Percentiles rank a stretch among this genome's conserved stretches.
These are phyloP conservation scores for Phrynocephalus guinanensis DNA, from an alignment of 2,797 vertebrate genomes.

Conservation along the genomic window DNA sequence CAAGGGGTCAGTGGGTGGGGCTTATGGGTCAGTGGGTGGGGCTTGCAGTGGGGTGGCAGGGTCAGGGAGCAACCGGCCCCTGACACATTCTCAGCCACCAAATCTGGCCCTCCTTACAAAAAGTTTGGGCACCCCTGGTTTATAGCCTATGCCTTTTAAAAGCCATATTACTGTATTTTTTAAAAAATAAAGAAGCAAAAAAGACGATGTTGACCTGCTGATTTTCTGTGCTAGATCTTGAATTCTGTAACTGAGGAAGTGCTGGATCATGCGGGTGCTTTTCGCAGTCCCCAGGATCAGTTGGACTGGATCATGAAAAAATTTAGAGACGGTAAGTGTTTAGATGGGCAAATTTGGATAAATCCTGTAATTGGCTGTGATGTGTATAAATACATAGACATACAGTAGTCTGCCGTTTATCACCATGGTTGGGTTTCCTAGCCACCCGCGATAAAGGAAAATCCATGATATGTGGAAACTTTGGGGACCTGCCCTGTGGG, in stretches of 20 bases:
- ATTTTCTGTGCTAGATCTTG: conserved; percentile 84
- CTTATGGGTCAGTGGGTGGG: too few relatives aligned
- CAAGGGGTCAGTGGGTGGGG: too few relatives aligned
- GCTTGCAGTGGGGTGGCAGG: too few relatives aligned
- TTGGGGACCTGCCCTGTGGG: too few relatives aligned
- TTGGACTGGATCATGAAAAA: conserved; percentile 87
- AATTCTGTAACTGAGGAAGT: conserved; percentile 91
- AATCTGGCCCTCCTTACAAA: too few relatives aligned
- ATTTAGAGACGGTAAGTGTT: conserved; percentile 86
- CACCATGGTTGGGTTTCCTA: too few relatives aligned
- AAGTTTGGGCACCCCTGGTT: too few relatives aligned
- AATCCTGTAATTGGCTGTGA: conserved; percentile 17
- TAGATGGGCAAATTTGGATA: not conserved
- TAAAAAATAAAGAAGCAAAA: not conserved
- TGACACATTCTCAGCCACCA: too few relatives aligned
- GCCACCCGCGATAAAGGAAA: too few relatives aligned
- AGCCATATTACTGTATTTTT: not conserved
- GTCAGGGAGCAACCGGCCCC: too few relatives aligned
- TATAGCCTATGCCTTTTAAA: not conserved
- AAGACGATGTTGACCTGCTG: conserved; percentile 12
- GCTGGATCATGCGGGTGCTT: conserved; percentile 86
- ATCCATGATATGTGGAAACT: too few relatives aligned
- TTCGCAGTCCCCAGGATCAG: conserved; percentile 89
- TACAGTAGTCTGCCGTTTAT: too few relatives aligned
- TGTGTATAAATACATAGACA: not conserved